These are phyloP conservation scores for Cryptocephalus primarius DNA, from an alignment of 2,888 invertebrate species.

Conservation along the genomic window DNA sequence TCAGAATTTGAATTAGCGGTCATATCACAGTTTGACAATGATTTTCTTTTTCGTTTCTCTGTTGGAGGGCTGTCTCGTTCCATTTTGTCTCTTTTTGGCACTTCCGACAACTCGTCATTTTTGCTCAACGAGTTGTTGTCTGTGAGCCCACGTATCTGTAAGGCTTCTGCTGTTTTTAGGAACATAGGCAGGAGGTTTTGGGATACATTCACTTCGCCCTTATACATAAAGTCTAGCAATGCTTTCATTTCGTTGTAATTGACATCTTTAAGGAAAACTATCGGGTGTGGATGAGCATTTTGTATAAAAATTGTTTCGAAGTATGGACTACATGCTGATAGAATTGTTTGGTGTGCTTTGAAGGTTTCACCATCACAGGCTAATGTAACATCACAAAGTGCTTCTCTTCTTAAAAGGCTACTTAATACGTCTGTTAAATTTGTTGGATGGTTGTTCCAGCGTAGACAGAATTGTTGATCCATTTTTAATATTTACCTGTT, in stretches of 20 bases:
- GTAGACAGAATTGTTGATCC: conserved; percentile 84
- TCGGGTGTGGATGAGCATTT: conserved; percentile 82
- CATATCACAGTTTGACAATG: conserved; percentile 57
- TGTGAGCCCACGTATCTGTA: conserved; percentile 81
- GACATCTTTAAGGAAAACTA: conserved; percentile 88
- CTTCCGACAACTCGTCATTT: conserved; percentile 25
- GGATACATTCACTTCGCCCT: conserved; percentile 70
- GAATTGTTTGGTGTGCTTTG: conserved; percentile 87
- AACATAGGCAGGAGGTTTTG: conserved; percentile 85
- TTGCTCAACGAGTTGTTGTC: conserved; percentile 62
- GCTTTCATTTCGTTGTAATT: conserved; percentile 82
- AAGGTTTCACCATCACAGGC: conserved; percentile 86
- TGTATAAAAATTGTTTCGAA: conserved; percentile 86
- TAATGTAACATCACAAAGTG: conserved; percentile 85
- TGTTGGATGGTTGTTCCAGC: conserved; percentile 90
- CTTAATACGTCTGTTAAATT: conserved; percentile 85
- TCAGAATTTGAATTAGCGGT: conserved; percentile 50
- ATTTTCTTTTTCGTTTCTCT: conserved; percentile 54
- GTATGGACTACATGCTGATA: conserved; percentile 89
- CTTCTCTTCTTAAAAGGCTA: conserved; percentile 77
- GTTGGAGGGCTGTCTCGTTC: conserved; percentile 35
- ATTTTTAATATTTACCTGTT: conserved; percentile 18
- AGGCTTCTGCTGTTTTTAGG: conserved; percentile 83
- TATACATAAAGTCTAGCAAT: conserved; percentile 87
- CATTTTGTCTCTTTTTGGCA: conserved; percentile 26